These are phyloP conservation scores for Peromyscus leucopus DNA, from an alignment of 2,113 vertebrate genomes.

Conservation along the genomic window DNA sequence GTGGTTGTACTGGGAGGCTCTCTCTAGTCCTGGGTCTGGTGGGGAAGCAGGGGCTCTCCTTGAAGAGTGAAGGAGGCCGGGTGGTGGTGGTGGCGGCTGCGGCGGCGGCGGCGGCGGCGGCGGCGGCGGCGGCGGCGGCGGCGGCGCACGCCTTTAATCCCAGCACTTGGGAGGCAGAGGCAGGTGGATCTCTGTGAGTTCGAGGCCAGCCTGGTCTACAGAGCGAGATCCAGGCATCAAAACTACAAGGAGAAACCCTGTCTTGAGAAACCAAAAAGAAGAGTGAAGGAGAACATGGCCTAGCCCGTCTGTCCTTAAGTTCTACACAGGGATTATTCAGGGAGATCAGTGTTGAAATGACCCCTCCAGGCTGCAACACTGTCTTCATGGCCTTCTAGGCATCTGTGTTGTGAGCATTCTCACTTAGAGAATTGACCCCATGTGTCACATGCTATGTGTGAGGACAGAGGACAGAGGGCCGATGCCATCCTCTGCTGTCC, in stretches of 20 bases:
- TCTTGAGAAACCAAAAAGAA: not conserved
- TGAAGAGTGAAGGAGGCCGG: not conserved
- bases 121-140: no score
- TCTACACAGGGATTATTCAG: not conserved
- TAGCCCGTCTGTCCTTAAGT: not conserved
- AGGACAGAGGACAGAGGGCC: not conserved
- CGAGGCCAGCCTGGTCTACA: no score
- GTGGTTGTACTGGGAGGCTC: not conserved
- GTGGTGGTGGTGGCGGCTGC: no score
- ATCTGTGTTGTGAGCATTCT: not conserved
- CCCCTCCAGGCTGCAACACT: not conserved
- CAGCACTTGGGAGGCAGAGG: no score
- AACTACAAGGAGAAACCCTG: no score
- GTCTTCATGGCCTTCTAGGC: not conserved
- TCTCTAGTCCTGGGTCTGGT: not conserved
- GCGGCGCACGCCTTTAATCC: no score
- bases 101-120: no score
- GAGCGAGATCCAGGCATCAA: no score
- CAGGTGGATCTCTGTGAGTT: no score
- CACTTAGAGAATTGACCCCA: not conserved
- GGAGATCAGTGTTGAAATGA: fast-evolving
- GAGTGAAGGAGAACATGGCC: not conserved
- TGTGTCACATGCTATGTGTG: not conserved
- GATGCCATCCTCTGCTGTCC: not conserved
- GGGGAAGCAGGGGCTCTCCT: not conserved